Evolutionary conservation across 1,140 invertebrate species (phyloP).

Genomic region (Drosophila virilis): DNA sequence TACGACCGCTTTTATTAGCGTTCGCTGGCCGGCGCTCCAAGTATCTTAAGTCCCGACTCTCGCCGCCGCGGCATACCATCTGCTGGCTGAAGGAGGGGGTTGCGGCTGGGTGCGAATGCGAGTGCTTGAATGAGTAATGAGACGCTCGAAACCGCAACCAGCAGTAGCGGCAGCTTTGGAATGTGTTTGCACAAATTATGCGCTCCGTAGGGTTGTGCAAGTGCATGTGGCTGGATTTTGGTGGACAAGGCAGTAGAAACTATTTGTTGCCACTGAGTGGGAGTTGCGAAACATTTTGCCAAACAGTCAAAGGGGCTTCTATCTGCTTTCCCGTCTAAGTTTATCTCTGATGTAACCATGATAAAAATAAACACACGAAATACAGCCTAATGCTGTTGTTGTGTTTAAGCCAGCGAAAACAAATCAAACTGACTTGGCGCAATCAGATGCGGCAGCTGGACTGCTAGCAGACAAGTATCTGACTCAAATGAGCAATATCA

Average conservation of each 20-base stretch:
- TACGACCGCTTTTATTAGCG: slow-evolving; percentile 83
- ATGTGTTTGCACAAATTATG: slow-evolving; percentile 78
- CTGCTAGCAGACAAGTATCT: not conserved
- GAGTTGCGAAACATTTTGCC: slow-evolving; percentile 26
- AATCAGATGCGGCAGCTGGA: not conserved
- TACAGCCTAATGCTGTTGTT: slow-evolving; percentile 22
- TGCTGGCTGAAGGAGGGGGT: not conserved
- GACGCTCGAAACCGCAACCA: slow-evolving; percentile 33
- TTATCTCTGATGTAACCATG: slow-evolving; percentile 21
- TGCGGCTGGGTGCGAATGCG: slow-evolving; percentile 36
- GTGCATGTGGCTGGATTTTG: slow-evolving; percentile 32
- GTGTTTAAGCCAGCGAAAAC: slow-evolving; percentile 3
- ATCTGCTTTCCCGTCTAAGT: not conserved
- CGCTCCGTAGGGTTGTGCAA: slow-evolving; percentile 56
- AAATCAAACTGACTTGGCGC: slow-evolving; percentile 4
- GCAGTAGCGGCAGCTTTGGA: slow-evolving; percentile 54
- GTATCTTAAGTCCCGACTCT: slow-evolving; percentile 11
- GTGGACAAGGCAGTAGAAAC: not conserved
- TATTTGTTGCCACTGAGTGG: slow-evolving; percentile 29
- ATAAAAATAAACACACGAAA: slow-evolving; percentile 7
- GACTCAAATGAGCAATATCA: not conserved
- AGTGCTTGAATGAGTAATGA: slow-evolving; percentile 73
- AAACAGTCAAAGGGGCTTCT: not conserved
- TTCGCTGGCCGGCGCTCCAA: slow-evolving; percentile 67
- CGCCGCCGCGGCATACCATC: not conserved